phyloP scores from a whole-genome alignment of 2,113 vertebrate species.

The Ciconia boyciana region DNA sequence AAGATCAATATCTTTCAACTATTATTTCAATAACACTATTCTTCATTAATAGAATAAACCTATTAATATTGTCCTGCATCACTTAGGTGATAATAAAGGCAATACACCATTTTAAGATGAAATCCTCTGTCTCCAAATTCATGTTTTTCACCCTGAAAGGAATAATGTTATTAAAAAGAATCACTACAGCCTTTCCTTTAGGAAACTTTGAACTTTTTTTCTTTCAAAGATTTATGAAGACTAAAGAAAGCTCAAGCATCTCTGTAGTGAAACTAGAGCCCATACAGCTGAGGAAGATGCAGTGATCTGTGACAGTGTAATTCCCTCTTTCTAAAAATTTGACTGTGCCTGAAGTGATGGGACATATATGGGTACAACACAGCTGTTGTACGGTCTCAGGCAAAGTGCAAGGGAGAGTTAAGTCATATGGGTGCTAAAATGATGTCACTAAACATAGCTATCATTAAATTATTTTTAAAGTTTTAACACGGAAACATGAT shows the following conservation, averaged over 20 bases:
- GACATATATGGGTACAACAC: background rate
- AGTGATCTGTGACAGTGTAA: background rate
- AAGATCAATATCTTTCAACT: background rate
- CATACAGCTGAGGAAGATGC: background rate
- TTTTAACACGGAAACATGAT: background rate
- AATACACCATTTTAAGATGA: background rate
- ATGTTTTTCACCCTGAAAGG: background rate
- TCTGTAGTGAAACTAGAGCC: background rate
- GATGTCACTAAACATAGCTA: constrained; percentile 46
- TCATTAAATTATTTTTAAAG: constrained; percentile 39
- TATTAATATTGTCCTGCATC: background rate
- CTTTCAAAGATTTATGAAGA: background rate
- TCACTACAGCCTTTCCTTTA: background rate
- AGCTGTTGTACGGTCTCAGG: background rate
- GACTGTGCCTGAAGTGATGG: background rate
- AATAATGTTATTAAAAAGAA: background rate
- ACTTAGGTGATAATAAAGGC: background rate
- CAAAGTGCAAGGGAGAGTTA: background rate
- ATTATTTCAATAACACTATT: background rate
- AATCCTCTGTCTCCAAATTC: background rate
- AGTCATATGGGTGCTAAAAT: constrained; percentile 7
- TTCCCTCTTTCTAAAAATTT: background rate
- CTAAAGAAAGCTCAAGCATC: background rate
- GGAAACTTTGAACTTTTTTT: background rate
- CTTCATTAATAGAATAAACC: background rate